Evolutionary conservation across 2,797 vertebrate genomes (phyloP), one percentile per base, ranked within the genome.

Genomic region (Spatula clypeata): DNA sequence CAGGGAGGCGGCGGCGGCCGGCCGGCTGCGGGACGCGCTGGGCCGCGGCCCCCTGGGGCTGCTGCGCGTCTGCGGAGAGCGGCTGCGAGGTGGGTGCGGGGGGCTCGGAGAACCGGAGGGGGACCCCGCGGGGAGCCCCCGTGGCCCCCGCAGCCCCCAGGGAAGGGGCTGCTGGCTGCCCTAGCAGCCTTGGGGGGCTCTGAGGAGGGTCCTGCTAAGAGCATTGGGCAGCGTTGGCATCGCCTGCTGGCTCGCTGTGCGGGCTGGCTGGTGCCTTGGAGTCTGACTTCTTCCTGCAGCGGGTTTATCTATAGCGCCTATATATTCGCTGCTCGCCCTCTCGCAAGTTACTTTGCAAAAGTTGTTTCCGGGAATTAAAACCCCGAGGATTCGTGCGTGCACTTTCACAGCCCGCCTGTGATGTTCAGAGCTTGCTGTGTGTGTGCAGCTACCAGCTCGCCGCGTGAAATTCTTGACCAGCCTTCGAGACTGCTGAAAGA

Each of bases 1-100:
- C 72, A 93, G 73, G 67, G 87, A 94, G 77, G 96, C 95, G 27
- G 71, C 69, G 51, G 82, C 94, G 70, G 64, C 75, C 1, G 94
- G 77, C 65, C 88, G 86, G 85, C 74, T 96, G 74, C 91, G 95
- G 89, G 93, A 95, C 67, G 60, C 55, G 90, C 88, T 97, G 98
- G 97, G 97, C 97, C 97, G 94, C 92, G 92, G 95, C 71, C 92
- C 94, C 60, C 69, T 93, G 77, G 86, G 94, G 82, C 85, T 96
- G 61, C 32, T 91, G 73, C 88, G 90, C 47, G 51, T 54, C n/a
- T 95, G 79, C 51, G 29, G 71, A 32, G 79, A 88, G 26, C 62
- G 94, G 72, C 86, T 98, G n/a, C 85, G 96, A 91, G 98, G 98
- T 98, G 97, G 98, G 57, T 8, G 57, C n/a, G 45, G 45, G 45